A percentile compares a stretch with the other conserved stretches of the same genome.
phyloP scores from a whole-genome alignment of 2,888 invertebrate genomes.

The Diarsia brunnea region DNA sequence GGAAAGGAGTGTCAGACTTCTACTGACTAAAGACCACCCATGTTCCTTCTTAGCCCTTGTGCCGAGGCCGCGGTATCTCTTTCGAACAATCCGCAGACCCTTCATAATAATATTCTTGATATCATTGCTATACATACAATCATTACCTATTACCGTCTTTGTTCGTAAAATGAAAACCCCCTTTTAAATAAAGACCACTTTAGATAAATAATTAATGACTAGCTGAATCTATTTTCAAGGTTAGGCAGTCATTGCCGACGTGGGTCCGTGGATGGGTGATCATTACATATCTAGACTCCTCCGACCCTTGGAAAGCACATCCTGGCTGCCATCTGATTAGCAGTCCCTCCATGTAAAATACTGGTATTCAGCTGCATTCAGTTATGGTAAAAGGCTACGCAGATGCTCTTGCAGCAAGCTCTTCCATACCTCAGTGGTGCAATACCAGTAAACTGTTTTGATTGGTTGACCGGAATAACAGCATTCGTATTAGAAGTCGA shows the following conservation, averaged over 20 bases:
- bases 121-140: too few species aligned
- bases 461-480: constrained; percentile 35
- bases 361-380: not conserved
- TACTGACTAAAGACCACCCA: too few species aligned
- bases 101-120: too few species aligned
- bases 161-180: not conserved
- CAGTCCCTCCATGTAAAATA: too few species aligned
- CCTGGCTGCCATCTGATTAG: not conserved
- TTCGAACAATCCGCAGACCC: too few species aligned
- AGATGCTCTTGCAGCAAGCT: not conserved
- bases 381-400: not conserved
- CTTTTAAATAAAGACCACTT: not conserved
- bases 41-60: too few species aligned
- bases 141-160: not conserved
- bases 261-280: not conserved
- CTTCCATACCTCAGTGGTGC: constrained; percentile 1
- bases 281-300: not conserved
- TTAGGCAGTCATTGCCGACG: not conserved
- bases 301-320: not conserved
- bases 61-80: too few species aligned
- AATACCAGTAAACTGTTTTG: not conserved
- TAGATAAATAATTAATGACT: not conserved
- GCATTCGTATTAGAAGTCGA: constrained; percentile 9
- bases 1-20: too few species aligned
- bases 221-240: not conserved